phyloP scores from a whole-genome alignment of 2,888 invertebrate species.

The Drosophila ustulata region DNA sequence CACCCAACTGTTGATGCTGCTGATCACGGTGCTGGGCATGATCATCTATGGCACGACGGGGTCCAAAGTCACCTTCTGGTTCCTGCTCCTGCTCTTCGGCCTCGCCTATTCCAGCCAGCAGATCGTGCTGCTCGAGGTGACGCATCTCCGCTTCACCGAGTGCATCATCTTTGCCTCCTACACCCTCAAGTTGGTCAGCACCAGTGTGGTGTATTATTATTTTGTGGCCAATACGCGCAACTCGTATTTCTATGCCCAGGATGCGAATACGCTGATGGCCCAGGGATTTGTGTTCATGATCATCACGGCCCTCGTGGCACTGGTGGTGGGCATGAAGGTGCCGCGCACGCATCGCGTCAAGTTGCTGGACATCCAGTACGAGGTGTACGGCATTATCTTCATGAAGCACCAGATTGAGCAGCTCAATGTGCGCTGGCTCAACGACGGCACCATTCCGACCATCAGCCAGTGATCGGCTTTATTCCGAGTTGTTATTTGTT shows the following conservation, averaged over 20 bases:
- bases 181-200: slow-evolving; percentile 70
- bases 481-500: neutral
- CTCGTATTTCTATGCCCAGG: slow-evolving; percentile 81
- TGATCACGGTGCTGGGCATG: slow-evolving; percentile 74
- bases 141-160: slow-evolving; percentile 78
- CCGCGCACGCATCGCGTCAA: slow-evolving; percentile 79
- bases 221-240: slow-evolving; percentile 78
- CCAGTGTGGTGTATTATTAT: slow-evolving; percentile 76
- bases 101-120: slow-evolving; percentile 77
- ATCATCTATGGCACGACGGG: slow-evolving; percentile 70
- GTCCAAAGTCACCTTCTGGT: slow-evolving; percentile 76
- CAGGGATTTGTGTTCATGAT: slow-evolving; percentile 82
- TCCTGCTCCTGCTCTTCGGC: slow-evolving; percentile 79
- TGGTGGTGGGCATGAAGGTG: slow-evolving; percentile 82
- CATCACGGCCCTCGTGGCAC: slow-evolving; percentile 76
- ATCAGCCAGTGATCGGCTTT: slow-evolving; percentile 53
- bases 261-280: slow-evolving; percentile 79
- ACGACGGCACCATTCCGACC: slow-evolving; percentile 83
- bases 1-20: slow-evolving; percentile 65
- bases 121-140: slow-evolving; percentile 78
- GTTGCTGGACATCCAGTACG: slow-evolving; percentile 82
- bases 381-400: slow-evolving; percentile 82
- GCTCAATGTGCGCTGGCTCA: slow-evolving; percentile 80
- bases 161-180: slow-evolving; percentile 74
- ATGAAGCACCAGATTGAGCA: slow-evolving; percentile 83